A percentile compares a stretch with the other conserved stretches of the same genome.
Conservation (phyloP, 2,797 vertebrate species). For the Microtus californicus region DNA sequence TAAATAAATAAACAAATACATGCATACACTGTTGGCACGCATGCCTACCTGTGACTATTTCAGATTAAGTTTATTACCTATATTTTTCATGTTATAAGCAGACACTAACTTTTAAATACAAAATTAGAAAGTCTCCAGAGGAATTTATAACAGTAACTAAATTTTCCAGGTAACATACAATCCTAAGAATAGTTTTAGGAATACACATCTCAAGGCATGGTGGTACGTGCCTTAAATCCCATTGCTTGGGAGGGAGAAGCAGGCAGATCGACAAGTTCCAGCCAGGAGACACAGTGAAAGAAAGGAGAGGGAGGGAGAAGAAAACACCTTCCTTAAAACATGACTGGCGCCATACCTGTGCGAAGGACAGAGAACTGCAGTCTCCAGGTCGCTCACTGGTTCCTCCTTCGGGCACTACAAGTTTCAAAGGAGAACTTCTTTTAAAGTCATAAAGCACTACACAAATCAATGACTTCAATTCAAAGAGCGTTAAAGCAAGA, state of each 20-base stretch:
- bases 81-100: slow-evolving; percentile 22
- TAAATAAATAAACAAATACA: too few relatives aligned
- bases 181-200: slow-evolving; percentile 20
- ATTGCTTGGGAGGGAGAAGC: neutral
- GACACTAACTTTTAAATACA: slow-evolving; percentile 26
- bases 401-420: slow-evolving; percentile 79
- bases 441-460: slow-evolving; percentile 73
- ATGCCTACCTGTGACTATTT: slow-evolving; percentile 11
- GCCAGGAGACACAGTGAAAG: neutral
- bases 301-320: too few relatives aligned
- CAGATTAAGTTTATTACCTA: slow-evolving; percentile 28
- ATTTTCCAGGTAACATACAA: slow-evolving; percentile 12
- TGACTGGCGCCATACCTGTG: slow-evolving; percentile 73
- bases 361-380: slow-evolving; percentile 69
- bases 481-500: slow-evolving; percentile 52
- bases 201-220: neutral
- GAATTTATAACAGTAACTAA: neutral
- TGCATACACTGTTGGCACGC: neutral
- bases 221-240: neutral
- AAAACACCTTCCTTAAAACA: neutral
- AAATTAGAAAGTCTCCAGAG: slow-evolving; percentile 30
- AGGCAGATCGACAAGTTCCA: neutral
- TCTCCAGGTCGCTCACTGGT: slow-evolving; percentile 81
- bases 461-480: slow-evolving; percentile 52
- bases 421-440: slow-evolving; percentile 81